A percentile compares a stretch with the other conserved stretches of the same genome.
Conservation (phyloP, 2,888 invertebrate genomes). For the Scrobipalpa costella region DNA sequence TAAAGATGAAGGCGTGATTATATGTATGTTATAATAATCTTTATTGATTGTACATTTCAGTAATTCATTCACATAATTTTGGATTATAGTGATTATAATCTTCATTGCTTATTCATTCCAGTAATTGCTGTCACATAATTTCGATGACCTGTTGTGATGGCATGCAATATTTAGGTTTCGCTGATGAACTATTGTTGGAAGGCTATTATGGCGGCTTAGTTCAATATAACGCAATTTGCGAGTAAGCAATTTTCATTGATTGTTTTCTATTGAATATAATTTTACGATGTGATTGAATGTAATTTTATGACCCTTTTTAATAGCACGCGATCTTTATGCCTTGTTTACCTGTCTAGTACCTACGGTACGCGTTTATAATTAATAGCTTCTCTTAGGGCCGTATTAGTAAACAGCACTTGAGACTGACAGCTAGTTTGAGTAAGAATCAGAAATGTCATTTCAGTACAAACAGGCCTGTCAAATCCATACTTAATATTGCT, state of each 20-base stretch:
- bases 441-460: too few relatives aligned
- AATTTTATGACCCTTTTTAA: not conserved
- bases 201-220: not conserved
- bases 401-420: too few relatives aligned
- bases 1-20: too few relatives aligned
- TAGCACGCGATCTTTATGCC: conserved; percentile 3
- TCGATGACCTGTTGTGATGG: not conserved
- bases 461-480: too few relatives aligned
- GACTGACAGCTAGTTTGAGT: too few relatives aligned
- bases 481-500: too few relatives aligned
- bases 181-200: not conserved
- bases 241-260: conserved; percentile 3
- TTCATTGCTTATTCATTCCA: not conserved
- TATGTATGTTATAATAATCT: not conserved
- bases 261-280: not conserved
- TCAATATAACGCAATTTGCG: not conserved
- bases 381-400: not conserved
- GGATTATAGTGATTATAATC: not conserved
- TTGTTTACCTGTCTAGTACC: not conserved
- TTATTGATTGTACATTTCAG: not conserved
- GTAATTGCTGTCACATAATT: not conserved
- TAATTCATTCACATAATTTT: not conserved
- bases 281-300: not conserved
- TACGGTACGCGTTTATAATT: not conserved
- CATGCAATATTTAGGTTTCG: not conserved